Percentiles rank a stretch among this genome's conserved stretches.
phyloP scores from a whole-genome alignment of 2,113 vertebrate species.

The Electrona antarctica region DNA sequence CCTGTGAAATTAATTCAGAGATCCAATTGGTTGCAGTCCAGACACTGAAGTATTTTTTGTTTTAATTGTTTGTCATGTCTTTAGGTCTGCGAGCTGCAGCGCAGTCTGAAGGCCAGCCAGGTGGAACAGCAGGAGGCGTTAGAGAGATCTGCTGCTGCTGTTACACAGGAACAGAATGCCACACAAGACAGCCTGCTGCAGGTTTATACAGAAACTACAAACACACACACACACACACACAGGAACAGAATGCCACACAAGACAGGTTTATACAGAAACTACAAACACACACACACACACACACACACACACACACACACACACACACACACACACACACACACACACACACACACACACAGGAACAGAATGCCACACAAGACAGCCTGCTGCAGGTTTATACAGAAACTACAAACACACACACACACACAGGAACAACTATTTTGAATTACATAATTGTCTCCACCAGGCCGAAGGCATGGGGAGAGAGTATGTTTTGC shows the following conservation, averaged over 20 bases:
- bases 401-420: slow-evolving; percentile 10
- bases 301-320: slow-evolving; percentile 1
- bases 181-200: slow-evolving; percentile 91
- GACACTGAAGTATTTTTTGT: not conserved
- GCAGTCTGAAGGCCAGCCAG: slow-evolving; percentile 84
- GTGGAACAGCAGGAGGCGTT: slow-evolving; percentile 90
- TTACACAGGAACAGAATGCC: slow-evolving; percentile 89
- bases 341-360: no score
- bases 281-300: not conserved
- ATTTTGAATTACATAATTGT: no score
- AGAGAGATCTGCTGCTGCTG: slow-evolving; percentile 85
- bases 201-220: slow-evolving; percentile 63
- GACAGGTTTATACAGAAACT: no score
- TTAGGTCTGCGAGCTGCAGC: slow-evolving; percentile 89
- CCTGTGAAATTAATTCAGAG: not conserved
- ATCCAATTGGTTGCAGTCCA: no score
- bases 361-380: slow-evolving; percentile 90
- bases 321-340: no score
- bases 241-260: no score
- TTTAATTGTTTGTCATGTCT: not conserved
- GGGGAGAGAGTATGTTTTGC: no score
- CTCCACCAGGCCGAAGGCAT: no score
- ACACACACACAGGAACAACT: no score
- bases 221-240: not conserved
- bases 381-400: slow-evolving; percentile 91